Percentiles rank a stretch among this genome's conserved stretches.
Conservation (phyloP, 2,888 invertebrate species). For the Strigamia transsilvanica region DNA sequence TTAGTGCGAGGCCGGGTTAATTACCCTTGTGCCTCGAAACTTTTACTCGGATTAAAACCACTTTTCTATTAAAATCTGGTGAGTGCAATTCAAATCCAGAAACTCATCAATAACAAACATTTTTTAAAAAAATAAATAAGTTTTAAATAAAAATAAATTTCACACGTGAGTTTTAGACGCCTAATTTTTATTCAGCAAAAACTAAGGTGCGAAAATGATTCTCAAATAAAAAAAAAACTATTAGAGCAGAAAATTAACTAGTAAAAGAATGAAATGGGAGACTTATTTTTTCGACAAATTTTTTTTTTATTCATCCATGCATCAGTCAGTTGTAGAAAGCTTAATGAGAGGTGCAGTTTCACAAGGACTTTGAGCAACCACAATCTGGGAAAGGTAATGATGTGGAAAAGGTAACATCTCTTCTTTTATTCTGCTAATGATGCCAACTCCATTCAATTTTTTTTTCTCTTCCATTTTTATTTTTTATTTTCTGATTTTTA, state of each 20-base stretch:
- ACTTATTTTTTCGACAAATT: neutral
- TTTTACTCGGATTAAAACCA: slow-evolving; percentile 17
- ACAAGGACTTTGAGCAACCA: slow-evolving; percentile 43
- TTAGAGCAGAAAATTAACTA: slow-evolving; percentile 34
- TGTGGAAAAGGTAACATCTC: slow-evolving; percentile 50
- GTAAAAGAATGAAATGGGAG: slow-evolving; percentile 39
- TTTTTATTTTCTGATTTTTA: neutral
- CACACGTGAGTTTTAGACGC: neutral
- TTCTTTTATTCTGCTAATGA: slow-evolving; percentile 43
- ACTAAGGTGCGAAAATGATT: neutral
- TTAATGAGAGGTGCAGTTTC: slow-evolving; percentile 50
- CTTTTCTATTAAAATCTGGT: slow-evolving; percentile 22
- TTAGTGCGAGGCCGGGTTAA: slow-evolving; percentile 39
- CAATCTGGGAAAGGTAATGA: slow-evolving; percentile 50
- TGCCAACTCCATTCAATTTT: neutral
- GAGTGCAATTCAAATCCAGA: neutral
- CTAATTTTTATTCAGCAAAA: neutral
- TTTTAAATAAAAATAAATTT: too few species aligned
- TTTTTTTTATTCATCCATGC: slow-evolving; percentile 37
- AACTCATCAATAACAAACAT: slow-evolving; percentile 31
- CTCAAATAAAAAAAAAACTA: neutral
- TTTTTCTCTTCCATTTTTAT: neutral
- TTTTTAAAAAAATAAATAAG: neutral
- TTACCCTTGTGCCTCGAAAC: slow-evolving; percentile 21
- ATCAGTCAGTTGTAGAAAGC: slow-evolving; percentile 50